Percentiles rank a stretch among this genome's conserved stretches.
Conservation (phyloP, 2,888 invertebrate genomes). For the Chaetogeoica ovagalla region DNA sequence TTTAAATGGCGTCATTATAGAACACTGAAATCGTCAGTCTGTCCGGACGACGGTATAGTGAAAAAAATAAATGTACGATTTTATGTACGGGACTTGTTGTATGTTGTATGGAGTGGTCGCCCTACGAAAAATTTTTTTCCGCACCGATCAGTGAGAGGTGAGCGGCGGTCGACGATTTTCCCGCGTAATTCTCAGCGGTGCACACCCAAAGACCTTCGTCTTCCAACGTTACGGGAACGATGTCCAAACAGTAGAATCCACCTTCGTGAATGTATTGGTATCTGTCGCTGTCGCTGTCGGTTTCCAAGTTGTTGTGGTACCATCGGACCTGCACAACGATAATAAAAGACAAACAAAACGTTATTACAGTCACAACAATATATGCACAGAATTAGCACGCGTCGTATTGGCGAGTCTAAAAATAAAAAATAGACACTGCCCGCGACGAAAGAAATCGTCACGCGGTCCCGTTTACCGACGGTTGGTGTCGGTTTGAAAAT, state of each 20-base stretch:
- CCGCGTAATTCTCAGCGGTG: constrained; percentile 75
- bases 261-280: constrained; percentile 79
- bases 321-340: constrained; percentile 73
- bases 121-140: background rate
- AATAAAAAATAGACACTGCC: background rate
- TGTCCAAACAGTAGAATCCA: constrained; percentile 82
- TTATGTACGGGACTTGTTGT: too few species aligned
- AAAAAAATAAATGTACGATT: too few species aligned
- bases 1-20: too few species aligned
- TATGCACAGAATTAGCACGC: background rate
- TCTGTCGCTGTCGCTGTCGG: constrained; percentile 77
- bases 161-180: constrained; percentile 63
- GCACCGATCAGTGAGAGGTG: constrained; percentile 63
- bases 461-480: background rate
- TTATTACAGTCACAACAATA: background rate
- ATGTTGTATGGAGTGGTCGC: too few species aligned
- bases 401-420: background rate
- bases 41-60: too few species aligned
- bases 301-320: constrained; percentile 79
- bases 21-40: too few species aligned
- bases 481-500: background rate
- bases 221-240: constrained; percentile 77
- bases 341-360: too few species aligned
- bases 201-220: constrained; percentile 86
- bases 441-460: background rate